Evolutionary conservation across 2,888 invertebrate genomes (phyloP).

Genomic region (Epistrophella euchroma): DNA sequence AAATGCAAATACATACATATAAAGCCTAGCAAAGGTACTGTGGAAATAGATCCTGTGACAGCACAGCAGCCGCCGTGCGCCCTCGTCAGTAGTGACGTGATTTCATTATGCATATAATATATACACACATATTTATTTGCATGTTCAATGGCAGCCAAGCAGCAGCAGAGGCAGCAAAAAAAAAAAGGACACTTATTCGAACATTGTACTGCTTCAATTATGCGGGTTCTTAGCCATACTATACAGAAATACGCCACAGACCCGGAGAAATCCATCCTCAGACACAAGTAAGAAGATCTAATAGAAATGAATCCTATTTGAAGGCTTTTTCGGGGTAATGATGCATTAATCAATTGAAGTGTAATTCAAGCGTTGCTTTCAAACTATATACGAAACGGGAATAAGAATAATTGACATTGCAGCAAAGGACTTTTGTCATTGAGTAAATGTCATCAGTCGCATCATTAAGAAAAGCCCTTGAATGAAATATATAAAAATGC

Average conservation of each 20-base stretch:
- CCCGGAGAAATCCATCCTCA: slow-evolving; percentile 40
- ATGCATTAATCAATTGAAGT: slow-evolving; percentile 64
- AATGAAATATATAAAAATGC: slow-evolving; percentile 21
- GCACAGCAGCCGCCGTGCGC: slow-evolving; percentile 12
- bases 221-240: slow-evolving; percentile 47
- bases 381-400: not conserved
- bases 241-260: not conserved
- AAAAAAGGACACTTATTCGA: slow-evolving; percentile 61
- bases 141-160: slow-evolving; percentile 52
- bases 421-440: slow-evolving; percentile 26
- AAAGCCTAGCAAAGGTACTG: not conserved
- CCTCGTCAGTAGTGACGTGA: slow-evolving; percentile 20
- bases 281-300: slow-evolving; percentile 43
- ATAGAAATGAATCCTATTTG: slow-evolving; percentile 39
- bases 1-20: slow-evolving; percentile 38
- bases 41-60: slow-evolving; percentile 33
- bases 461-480: slow-evolving; percentile 36
- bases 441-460: slow-evolving; percentile 50
- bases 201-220: slow-evolving; percentile 63
- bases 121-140: slow-evolving; percentile 35
- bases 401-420: slow-evolving; percentile 29
- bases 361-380: slow-evolving; percentile 34
- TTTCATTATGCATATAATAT: slow-evolving; percentile 44
- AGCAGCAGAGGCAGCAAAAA: not conserved
- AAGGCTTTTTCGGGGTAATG: slow-evolving; percentile 53